Base-by-base conservation (phyloP, 2,888 invertebrate species). In the Anorthoa munda region DNA sequence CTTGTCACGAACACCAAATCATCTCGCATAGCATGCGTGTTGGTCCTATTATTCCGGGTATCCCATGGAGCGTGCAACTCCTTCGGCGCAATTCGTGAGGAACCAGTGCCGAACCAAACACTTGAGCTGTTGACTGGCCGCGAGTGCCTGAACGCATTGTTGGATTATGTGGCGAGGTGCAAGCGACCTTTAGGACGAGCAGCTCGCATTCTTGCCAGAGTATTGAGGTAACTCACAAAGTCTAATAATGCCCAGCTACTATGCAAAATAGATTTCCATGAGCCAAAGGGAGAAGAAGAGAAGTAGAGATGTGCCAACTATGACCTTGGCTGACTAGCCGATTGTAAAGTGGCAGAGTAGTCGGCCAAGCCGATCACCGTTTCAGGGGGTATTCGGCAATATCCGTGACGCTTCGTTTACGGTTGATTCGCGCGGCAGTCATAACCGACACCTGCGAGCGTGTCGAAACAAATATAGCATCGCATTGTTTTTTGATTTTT, bases 141-240 rank as follows among this genome's bases (percentile, higher is more conserved):
- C 12, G 94, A 95, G 11, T 96, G 95, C 75, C 83, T 96, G 15
- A 91, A 94, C 72, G 94, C 95, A 0, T 87, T 97, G 59, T 88
- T 97, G 1, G 96, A 96, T 76, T 97, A 97, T 70, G 93, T 97
- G 45, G 93, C 94, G 77, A 89, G 93, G 45, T 95, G 96, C 79
- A 94, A 93, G 66, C 90, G 94, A 56, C 97, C 97, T 0, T 87
- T 94, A 66, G 96, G 96, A 26, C 91, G 96, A 75, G 97, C 96
- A 0, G 95, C 96, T 2, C 92, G 95, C 45, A 97, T 97, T 79
- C 92, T 97, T n/a, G 94, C 93, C 12, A 94, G 95, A 79, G 96
- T 97, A 21, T 91, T 97, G 64, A 96, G 96, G 97, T 97, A 89
- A 82, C 46, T 45, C 55, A n/a, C n/a, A 26, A 21, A 12, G 4